These are phyloP conservation scores for Melangyna quadrimaculata DNA, from an alignment of 2,888 invertebrate genomes.

Conservation along the genomic window DNA sequence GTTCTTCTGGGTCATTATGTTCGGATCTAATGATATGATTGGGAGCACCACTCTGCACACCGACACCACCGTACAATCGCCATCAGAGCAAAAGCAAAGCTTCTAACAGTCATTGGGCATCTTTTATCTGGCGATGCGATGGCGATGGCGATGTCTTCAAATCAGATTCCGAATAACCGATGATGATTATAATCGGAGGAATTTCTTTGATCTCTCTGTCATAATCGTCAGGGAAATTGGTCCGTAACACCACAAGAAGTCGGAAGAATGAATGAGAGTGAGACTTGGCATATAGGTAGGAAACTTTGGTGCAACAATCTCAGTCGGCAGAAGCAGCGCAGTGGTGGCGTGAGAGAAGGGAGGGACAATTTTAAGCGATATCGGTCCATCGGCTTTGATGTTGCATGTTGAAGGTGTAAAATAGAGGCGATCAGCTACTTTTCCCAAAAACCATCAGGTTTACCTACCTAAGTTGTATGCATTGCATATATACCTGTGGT, in stretches of 20 bases:
- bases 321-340: neutral
- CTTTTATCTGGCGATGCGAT: slow-evolving; percentile 14
- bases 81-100: slow-evolving; percentile 38
- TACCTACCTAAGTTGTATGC: neutral
- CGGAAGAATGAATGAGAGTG: slow-evolving; percentile 39
- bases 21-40: slow-evolving; percentile 70
- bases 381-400: slow-evolving; percentile 57
- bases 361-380: neutral
- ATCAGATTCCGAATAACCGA: slow-evolving; percentile 40
- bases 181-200: slow-evolving; percentile 70
- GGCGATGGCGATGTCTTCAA: slow-evolving; percentile 28
- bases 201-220: slow-evolving; percentile 72
- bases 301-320: slow-evolving; percentile 3
- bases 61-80: slow-evolving; percentile 47
- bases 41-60: slow-evolving; percentile 65
- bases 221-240: slow-evolving; percentile 71
- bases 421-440: slow-evolving; percentile 69
- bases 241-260: slow-evolving; percentile 61
- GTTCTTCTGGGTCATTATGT: slow-evolving; percentile 66
- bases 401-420: slow-evolving; percentile 69
- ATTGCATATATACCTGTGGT: neutral
- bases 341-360: slow-evolving; percentile 13
- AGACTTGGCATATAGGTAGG: neutral
- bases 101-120: slow-evolving; percentile 50
- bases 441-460: slow-evolving; percentile 45